Evolutionary conservation across 1,140 invertebrate species (phyloP).

Genomic region (Bathynomus jamesi): DNA sequence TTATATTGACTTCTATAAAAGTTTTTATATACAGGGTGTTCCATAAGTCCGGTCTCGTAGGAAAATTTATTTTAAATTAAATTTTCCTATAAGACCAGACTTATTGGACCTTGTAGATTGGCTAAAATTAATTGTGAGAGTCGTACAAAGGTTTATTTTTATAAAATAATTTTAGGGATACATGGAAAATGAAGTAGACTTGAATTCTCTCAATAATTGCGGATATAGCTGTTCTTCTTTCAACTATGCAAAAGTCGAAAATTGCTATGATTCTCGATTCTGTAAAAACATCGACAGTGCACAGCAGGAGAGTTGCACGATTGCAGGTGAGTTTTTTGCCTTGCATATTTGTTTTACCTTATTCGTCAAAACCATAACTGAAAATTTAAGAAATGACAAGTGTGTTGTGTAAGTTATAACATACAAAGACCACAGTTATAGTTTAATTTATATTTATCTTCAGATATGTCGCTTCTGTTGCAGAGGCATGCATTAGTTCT

Average conservation of each 20-base stretch:
- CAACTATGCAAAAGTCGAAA: conserved; percentile 56
- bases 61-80: too few species aligned
- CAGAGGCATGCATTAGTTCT: conserved; percentile 62
- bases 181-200: conserved; percentile 80
- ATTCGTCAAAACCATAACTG: neutral
- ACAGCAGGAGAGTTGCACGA: conserved; percentile 63
- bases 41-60: too few species aligned
- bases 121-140: too few species aligned
- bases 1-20: neutral
- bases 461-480: conserved; percentile 70
- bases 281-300: conserved; percentile 61
- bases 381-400: neutral
- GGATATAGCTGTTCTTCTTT: conserved; percentile 72
- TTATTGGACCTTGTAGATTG: neutral
- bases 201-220: conserved; percentile 65
- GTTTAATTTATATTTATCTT: neutral
- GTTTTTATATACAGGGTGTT: too few species aligned
- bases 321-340: conserved; percentile 46
- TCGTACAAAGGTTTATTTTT: too few species aligned
- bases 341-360: neutral
- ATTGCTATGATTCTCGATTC: conserved; percentile 53
- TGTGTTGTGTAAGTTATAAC: too few species aligned
- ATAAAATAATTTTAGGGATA: too few species aligned
- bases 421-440: neutral
- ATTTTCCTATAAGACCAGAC: too few species aligned